These are phyloP conservation scores for Mimas tiliae DNA, from an alignment of 2,888 invertebrate genomes.

Conservation along the genomic window DNA sequence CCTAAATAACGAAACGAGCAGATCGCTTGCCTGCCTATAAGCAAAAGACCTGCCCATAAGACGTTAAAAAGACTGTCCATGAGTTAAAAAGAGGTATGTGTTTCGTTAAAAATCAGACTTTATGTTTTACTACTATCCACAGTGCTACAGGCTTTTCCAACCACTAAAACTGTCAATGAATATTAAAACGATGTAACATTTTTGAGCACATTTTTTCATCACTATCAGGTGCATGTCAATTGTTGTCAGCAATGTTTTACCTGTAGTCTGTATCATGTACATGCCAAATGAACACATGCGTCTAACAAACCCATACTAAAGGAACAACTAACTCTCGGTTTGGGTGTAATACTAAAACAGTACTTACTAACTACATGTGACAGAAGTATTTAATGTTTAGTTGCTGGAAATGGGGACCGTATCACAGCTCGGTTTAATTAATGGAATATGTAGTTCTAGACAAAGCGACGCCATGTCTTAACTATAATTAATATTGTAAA, in stretches of 20 bases:
- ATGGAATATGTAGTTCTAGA: not conserved
- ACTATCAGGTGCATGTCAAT: not conserved
- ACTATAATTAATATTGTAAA: slow-evolving; percentile 10
- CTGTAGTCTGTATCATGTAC: not conserved
- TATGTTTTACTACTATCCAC: too few relatives aligned
- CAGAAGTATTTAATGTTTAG: not conserved
- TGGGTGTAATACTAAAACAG: not conserved
- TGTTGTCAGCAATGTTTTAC: not conserved
- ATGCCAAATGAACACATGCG: not conserved
- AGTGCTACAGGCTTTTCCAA: not conserved
- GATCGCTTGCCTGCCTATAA: too few relatives aligned
- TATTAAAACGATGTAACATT: not conserved
- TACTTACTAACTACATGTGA: not conserved
- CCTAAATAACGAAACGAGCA: too few relatives aligned
- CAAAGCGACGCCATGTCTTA: not conserved
- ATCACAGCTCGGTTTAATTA: slow-evolving; percentile 1
- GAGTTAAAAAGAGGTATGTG: too few relatives aligned
- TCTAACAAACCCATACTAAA: not conserved
- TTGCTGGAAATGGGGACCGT: not conserved
- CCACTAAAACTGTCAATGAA: not conserved
- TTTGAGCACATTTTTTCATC: not conserved
- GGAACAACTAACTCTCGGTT: not conserved
- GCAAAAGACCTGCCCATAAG: too few relatives aligned
- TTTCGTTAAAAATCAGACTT: too few relatives aligned
- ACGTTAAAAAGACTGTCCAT: too few relatives aligned